A percentile compares a stretch with the other conserved stretches of the same genome.
phyloP scores from a whole-genome alignment of 1,140 invertebrate genomes.

The Drosophila hydei region DNA sequence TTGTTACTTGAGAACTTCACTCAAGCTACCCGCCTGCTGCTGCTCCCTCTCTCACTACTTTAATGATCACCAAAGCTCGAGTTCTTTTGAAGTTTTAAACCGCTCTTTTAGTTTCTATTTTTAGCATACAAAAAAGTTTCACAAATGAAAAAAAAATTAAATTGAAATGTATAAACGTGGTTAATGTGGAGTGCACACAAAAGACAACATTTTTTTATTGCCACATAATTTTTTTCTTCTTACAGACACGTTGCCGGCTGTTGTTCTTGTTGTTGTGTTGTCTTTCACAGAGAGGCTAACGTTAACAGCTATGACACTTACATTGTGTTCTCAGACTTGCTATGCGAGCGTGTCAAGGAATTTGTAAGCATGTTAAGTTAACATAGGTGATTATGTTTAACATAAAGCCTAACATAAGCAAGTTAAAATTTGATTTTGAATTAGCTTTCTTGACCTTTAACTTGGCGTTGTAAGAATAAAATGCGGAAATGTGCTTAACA shows the following conservation, averaged over 20 bases:
- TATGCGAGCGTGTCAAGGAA: background rate
- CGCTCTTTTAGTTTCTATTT: slow-evolving; percentile 34
- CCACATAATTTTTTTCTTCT: slow-evolving; percentile 29
- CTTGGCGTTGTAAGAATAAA: no score
- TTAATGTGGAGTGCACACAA: slow-evolving; percentile 21
- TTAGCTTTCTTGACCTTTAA: no score
- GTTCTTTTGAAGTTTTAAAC: slow-evolving; percentile 25
- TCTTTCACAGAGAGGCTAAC: background rate
- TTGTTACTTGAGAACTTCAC: slow-evolving; percentile 45
- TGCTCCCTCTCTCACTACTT: background rate
- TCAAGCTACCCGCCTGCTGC: background rate
- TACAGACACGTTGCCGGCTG: slow-evolving; percentile 13
- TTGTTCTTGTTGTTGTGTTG: background rate
- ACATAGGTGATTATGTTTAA: no score
- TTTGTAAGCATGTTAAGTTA: background rate
- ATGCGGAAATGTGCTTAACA: no score
- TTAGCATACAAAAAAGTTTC: slow-evolving; percentile 26
- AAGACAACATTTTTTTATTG: slow-evolving; percentile 25
- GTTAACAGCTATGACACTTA: slow-evolving; percentile 5
- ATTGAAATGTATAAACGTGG: slow-evolving; percentile 26
- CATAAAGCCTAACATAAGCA: no score
- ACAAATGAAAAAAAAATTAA: slow-evolving; percentile 23
- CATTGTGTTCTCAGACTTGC: slow-evolving; percentile 3
- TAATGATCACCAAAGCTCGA: slow-evolving; percentile 32
- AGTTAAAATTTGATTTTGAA: no score